A percentile compares a stretch with the other conserved stretches of the same genome.
These are phyloP conservation scores for Orestias chungarensis DNA, from an alignment of 2,797 vertebrate species.

Conservation along the genomic window DNA sequence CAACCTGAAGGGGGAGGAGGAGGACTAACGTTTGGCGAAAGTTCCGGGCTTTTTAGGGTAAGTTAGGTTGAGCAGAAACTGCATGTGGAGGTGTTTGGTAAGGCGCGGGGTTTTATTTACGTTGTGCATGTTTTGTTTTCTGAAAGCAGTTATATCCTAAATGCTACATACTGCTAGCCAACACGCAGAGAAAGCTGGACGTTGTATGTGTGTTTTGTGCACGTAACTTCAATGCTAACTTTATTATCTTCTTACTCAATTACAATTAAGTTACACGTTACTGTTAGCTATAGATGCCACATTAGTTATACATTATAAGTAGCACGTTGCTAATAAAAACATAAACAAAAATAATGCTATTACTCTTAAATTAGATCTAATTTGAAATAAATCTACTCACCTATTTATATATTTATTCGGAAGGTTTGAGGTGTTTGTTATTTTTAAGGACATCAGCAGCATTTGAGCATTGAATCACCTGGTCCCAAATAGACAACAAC, in stretches of 20 bases:
- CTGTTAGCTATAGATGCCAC: slow-evolving; percentile 17
- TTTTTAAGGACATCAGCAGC: no score
- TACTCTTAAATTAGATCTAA: no score
- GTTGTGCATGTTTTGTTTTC: background rate
- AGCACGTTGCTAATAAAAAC: background rate
- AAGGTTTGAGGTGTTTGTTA: no score
- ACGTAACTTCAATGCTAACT: slow-evolving; percentile 46
- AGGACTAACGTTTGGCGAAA: slow-evolving; percentile 40
- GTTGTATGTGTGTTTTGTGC: no score
- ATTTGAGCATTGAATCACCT: no score
- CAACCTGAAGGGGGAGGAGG: background rate
- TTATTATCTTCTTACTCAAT: background rate
- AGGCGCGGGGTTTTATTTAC: background rate
- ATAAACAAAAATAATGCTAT: no score
- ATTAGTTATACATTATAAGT: background rate
- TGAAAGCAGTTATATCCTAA: background rate
- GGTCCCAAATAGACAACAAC: no score
- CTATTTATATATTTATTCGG: no score
- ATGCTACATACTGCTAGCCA: background rate
- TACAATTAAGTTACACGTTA: background rate
- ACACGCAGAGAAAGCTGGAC: background rate
- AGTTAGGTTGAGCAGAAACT: background rate
- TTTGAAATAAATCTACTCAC: no score
- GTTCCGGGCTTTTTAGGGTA: slow-evolving; percentile 62
- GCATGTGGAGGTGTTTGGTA: slow-evolving; percentile 31